Base-by-base conservation (phyloP, 2,888 invertebrate genomes). In the Drosophila longiperda region DNA sequence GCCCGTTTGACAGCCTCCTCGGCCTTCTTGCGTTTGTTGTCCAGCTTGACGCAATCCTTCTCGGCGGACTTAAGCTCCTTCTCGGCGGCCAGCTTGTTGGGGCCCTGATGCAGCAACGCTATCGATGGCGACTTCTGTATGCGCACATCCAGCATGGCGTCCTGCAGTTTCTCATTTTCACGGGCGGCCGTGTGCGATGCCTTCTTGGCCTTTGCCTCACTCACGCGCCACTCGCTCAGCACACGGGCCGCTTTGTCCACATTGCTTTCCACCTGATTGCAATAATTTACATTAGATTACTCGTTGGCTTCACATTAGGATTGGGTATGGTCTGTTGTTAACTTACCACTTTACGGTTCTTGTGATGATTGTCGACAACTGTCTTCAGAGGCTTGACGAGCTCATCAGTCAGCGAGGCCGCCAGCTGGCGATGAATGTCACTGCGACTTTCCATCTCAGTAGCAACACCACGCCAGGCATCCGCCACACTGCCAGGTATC, bases 401-500 rank as follows among this genome's bases (percentile, higher is more conserved):
- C 92, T 98, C 98, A 82, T 98, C 98, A 70, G 96, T 94, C 49
- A 98, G 94, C 45, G 97, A 95, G 80, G 94, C 95, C 66, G 97
- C 96, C 93, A 97, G 95, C 91, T 96, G 95, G 91, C 97, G 96
- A 94, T 98, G 98, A 63, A 97, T 95, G 92, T 98, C 98, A 40
- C 98, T 97, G 88, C 98, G 96, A 78, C 96, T 95, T 93, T 98
- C 98, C 96, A 98, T 96, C 93, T 98, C 98, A n/a, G 96, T 94
- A 59, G 97, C 98, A 72, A 98, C 97, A 79, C 96, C 95, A 93
- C 97, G 97, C 98, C 98, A 98, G 63, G 98, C 97, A 86, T 98
- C 97, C 82, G 97, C 96, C 84, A 98, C 95, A 58, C 97, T 96
- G 58, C 96, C 96, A 42, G 96, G 95, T 80, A 96, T 95, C 90